Base-by-base conservation (phyloP, 2,113 vertebrate species). In the Ameiurus melas region DNA sequence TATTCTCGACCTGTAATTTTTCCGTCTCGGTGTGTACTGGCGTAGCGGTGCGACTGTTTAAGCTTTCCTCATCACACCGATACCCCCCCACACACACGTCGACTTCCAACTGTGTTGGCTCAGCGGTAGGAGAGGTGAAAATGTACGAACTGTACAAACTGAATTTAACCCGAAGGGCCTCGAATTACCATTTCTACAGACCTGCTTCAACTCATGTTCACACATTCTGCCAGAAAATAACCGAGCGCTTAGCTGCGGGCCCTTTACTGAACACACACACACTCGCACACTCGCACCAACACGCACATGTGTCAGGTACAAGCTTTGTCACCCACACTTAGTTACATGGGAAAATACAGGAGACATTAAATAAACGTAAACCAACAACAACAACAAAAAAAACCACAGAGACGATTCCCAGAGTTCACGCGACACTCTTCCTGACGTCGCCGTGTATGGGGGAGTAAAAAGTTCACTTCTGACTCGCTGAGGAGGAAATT, bases 401-500 rank as follows among this genome's bases (percentile, higher is more conserved):
- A 43, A 43, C 39, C 4, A 58, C 39, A 66, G 5, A 43, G 20
- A 83, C 19, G 10, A 39, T 83, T 83, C 80, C 55, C 30, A 4
- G 80, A 79, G 71, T 83, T 43, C 66, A 75, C n/a, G 14, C 83
- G 25, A 36, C 70, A 84, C 85, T 85, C 57, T 3, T 60, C 62
- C 84, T 30, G 47, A 36, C 27, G 16, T 81, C 20, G 27, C 71
- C 47, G 75, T n/a, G 43, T 43, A 27, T 57, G 39, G 43, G 6
- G 5, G 43, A 7, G 10, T n/a, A 88, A 89, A 88, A 92, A 51
- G 39, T n/a, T 92, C 82, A 88, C 85, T 89, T 87, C 20, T 0
- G 91, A 91, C 88, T 92, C 73, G 77, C 87, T 62, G 81, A 88
- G 57, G 66, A 83, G 51, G 88, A 92, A 94, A 93, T 93, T 90